phyloP scores from a whole-genome alignment of 2,888 invertebrate species.

The Phengaris arion region DNA sequence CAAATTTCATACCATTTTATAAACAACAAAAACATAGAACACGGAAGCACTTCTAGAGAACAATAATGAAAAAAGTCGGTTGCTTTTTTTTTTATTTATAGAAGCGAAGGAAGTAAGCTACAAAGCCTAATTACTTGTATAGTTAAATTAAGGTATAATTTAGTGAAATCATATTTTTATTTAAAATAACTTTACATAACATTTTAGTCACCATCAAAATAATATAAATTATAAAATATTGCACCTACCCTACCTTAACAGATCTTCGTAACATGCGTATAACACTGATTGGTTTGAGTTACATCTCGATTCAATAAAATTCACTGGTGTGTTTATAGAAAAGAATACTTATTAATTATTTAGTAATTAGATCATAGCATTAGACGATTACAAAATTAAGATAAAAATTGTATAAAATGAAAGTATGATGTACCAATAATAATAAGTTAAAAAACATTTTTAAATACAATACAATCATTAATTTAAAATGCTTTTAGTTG shows the following conservation, averaged over 20 bases:
- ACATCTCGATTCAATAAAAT: neutral
- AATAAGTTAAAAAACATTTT: neutral
- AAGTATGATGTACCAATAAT: neutral
- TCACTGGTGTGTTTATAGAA: slow-evolving; percentile 4
- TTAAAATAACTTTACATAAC: neutral
- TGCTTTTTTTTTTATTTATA: too few relatives aligned
- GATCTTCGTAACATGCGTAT: slow-evolving; percentile 10
- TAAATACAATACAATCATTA: neutral
- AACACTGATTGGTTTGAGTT: neutral
- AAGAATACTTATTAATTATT: neutral
- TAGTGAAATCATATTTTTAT: neutral
- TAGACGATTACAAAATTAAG: neutral
- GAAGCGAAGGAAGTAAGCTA: too few relatives aligned
- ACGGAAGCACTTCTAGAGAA: neutral
- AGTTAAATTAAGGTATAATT: neutral
- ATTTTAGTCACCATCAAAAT: neutral
- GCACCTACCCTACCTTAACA: slow-evolving; percentile 25
- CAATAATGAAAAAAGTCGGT: too few relatives aligned
- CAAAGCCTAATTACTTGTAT: too few relatives aligned
- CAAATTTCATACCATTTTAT: neutral
- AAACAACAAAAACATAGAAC: neutral
- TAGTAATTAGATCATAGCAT: neutral
- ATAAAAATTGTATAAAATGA: neutral
- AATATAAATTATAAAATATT: slow-evolving; percentile 8
- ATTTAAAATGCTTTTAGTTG: neutral